phyloP scores from a whole-genome alignment of 1,140 invertebrate genomes.

The Drosophila prosaltans region DNA sequence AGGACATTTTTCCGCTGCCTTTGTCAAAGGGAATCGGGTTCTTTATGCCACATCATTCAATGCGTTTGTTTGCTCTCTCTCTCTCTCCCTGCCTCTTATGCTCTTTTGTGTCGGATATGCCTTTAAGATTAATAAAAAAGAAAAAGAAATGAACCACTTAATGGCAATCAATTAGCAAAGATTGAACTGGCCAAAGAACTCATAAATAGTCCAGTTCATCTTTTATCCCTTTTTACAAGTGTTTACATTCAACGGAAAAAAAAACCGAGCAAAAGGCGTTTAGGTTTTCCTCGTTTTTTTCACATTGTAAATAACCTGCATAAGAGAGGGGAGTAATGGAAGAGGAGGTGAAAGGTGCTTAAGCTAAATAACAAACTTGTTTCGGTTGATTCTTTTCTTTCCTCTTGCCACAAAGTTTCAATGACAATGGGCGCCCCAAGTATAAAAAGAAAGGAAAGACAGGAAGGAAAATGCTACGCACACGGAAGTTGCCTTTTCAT shows the following conservation, averaged over 20 bases:
- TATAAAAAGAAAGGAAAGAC: conserved; percentile 10
- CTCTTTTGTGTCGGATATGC: conserved; percentile 38
- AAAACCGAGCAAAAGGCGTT: conserved; percentile 42
- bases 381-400: conserved; percentile 55
- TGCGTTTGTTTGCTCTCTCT: conserved; percentile 59
- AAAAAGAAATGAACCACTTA: conserved; percentile 55
- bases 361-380: conserved; percentile 79
- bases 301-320: conserved; percentile 51
- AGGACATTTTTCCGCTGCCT: conserved; percentile 34
- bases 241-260: conserved; percentile 38
- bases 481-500: conserved; percentile 75
- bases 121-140: not conserved
- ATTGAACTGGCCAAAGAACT: conserved; percentile 45
- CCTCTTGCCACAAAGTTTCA: conserved; percentile 59
- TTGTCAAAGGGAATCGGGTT: conserved; percentile 69
- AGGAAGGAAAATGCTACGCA: conserved; percentile 70
- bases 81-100: not conserved
- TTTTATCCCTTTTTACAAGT: conserved; percentile 24
- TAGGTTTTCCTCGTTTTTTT: conserved; percentile 43
- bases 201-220: conserved; percentile 38
- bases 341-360: conserved; percentile 56
- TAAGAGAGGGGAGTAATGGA: not conserved
- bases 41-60: conserved; percentile 60
- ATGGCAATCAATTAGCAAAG: conserved; percentile 74
- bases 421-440: conserved; percentile 53